These are phyloP conservation scores for Aphidius ervi DNA, from an alignment of 1,140 invertebrate species.

Conservation along the genomic window DNA sequence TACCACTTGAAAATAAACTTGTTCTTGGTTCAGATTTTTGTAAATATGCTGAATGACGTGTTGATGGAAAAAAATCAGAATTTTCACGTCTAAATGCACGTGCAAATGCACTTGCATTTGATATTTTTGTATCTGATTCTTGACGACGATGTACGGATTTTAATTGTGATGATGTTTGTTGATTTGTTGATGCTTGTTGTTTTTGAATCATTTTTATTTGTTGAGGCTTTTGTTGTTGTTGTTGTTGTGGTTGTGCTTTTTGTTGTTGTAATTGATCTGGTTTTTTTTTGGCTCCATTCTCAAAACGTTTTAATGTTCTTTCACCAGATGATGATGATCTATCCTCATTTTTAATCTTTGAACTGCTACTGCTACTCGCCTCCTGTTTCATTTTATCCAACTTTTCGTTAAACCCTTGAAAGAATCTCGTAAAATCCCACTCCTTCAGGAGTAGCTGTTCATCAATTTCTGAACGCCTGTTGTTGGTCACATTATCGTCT, in stretches of 20 bases:
- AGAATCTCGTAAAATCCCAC: constrained; percentile 80
- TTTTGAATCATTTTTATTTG: background rate
- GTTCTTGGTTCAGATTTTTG: constrained; percentile 55
- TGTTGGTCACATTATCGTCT: constrained; percentile 40
- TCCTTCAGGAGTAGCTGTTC: constrained; percentile 73
- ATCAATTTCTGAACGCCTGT: constrained; percentile 58
- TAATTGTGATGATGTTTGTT: constrained; percentile 46
- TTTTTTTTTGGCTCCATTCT: constrained; percentile 35
- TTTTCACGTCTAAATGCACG: constrained; percentile 76
- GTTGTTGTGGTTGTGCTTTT: constrained; percentile 18
- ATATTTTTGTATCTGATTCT: constrained; percentile 64
- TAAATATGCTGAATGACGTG: constrained; percentile 71
- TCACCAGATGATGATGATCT: constrained; percentile 34
- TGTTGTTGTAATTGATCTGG: constrained; percentile 21
- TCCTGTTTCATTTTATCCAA: constrained; percentile 47
- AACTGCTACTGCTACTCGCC: constrained; percentile 27
- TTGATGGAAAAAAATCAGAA: constrained; percentile 73
- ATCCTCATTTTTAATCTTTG: constrained; percentile 27
- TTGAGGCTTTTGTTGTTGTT: constrained; percentile 33
- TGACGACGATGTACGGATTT: constrained; percentile 54
- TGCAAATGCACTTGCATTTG: constrained; percentile 61
- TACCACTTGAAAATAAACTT: constrained; percentile 59
- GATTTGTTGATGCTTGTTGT: constrained; percentile 1
- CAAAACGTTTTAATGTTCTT: constrained; percentile 37
- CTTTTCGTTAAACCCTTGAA: constrained; percentile 59